phyloP scores from a whole-genome alignment of 1,140 invertebrate genomes.

The Elymnias hypermnestra region DNA sequence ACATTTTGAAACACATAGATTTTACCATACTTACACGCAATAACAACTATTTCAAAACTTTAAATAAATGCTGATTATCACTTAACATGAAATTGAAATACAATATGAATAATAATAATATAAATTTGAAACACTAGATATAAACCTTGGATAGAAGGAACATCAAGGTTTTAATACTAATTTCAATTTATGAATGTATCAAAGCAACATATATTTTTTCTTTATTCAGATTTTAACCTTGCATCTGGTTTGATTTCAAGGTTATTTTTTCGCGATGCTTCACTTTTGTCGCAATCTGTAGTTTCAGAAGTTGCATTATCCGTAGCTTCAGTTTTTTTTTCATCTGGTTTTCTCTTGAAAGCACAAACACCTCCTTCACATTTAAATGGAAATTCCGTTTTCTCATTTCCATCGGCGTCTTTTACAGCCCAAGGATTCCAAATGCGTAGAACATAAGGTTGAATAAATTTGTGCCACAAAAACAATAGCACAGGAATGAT shows the following conservation, averaged over 20 bases:
- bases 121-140: not conserved
- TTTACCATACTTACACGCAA: too few species aligned
- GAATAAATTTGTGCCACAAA: constrained; percentile 86
- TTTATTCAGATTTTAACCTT: constrained; percentile 21
- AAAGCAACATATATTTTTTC: too few species aligned
- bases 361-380: constrained; percentile 74
- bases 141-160: constrained; percentile 1
- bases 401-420: constrained; percentile 75
- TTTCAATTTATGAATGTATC: not conserved
- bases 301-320: not conserved
- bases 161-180: not conserved
- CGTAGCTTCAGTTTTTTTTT: constrained; percentile 20
- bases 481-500: constrained; percentile 84
- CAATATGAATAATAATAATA: too few species aligned
- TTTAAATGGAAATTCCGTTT: constrained; percentile 77
- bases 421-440: constrained; percentile 86
- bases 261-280: constrained; percentile 6
- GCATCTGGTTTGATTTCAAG: not conserved
- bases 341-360: constrained; percentile 36
- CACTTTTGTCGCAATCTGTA: not conserved
- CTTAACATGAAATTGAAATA: too few species aligned
- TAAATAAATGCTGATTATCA: too few species aligned
- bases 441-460: constrained; percentile 82
- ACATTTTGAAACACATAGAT: too few species aligned
- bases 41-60: too few species aligned